These are phyloP conservation scores for Chironex yamaguchii DNA, from an alignment of 30 jellyfish, hydroid and myxozoan species.

Conservation along the genomic window DNA sequence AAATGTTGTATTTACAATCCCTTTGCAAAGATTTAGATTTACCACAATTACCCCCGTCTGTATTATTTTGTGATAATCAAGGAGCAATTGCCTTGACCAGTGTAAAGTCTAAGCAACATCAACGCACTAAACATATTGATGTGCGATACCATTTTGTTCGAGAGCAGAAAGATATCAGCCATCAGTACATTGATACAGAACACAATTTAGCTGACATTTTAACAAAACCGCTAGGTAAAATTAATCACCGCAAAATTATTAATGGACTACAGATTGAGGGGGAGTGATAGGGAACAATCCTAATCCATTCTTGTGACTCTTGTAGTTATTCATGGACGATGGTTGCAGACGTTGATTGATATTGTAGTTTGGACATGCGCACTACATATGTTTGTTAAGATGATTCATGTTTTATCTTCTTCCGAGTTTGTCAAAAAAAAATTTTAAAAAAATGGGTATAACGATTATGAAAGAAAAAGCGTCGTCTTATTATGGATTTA, in stretches of 20 bases:
- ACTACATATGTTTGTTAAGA: too few relatives aligned
- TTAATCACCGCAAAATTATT: conserved; percentile 2
- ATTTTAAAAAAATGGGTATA: too few relatives aligned
- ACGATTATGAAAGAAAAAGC: too few relatives aligned
- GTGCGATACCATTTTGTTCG: conserved; percentile 33
- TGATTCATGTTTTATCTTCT: too few relatives aligned
- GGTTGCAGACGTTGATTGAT: too few relatives aligned
- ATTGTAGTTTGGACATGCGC: too few relatives aligned
- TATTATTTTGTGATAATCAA: conserved; percentile 37
- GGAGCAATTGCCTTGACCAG: conserved; percentile 24
- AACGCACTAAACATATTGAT: conserved; percentile 57
- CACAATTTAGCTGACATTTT: conserved; percentile 47
- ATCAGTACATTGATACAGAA: not conserved
- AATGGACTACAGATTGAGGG: conserved; percentile 40
- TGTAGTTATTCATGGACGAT: not conserved
- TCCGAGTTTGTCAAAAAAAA: too few relatives aligned
- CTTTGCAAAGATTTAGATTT: not conserved
- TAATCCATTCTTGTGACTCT: too few relatives aligned
- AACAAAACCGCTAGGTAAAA: conserved; percentile 16
- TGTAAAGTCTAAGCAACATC: conserved; percentile 40
- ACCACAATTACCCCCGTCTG: not conserved
- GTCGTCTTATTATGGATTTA: too few relatives aligned
- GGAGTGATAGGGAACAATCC: conserved; percentile 32
- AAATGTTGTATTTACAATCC: conserved; percentile 1
- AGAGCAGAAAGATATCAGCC: conserved; percentile 25